Conservation (phyloP, 2,797 vertebrate species). For the Nothura maculosa region DNA sequence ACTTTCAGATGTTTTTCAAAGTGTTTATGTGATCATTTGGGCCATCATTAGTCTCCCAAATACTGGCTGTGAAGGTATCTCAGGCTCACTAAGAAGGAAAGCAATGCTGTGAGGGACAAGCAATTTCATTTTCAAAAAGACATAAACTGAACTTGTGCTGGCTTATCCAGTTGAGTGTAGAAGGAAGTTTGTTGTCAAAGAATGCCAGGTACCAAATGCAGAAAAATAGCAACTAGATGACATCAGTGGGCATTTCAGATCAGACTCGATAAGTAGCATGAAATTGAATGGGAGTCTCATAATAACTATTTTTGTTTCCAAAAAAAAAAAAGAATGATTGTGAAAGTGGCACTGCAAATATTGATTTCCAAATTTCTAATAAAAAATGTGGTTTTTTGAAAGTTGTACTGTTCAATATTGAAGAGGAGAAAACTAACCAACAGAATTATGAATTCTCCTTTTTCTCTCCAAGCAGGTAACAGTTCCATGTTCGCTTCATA, state of each 20-base stretch:
- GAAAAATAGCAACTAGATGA: not conserved
- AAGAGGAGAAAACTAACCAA: not conserved
- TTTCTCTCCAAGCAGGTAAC: slow-evolving; percentile 81
- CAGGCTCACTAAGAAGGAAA: not conserved
- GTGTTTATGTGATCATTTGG: accelerated
- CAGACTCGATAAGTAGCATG: not conserved
- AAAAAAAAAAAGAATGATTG: not conserved
- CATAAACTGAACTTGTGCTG: not conserved
- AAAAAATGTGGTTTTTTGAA: not conserved
- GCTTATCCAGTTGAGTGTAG: not conserved
- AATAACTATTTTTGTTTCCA: not conserved
- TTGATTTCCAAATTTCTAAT: not conserved
- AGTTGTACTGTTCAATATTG: not conserved
- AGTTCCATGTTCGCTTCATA: slow-evolving; percentile 86
- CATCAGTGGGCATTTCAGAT: not conserved
- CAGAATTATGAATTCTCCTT: slow-evolving; percentile 12
- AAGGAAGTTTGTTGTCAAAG: not conserved
- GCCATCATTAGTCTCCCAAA: not conserved
- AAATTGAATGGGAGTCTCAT: not conserved
- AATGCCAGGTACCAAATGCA: not conserved
- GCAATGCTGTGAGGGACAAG: not conserved
- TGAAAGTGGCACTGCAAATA: not conserved
- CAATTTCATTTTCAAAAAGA: not conserved
- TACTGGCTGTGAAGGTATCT: not conserved
- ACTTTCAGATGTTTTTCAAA: not conserved